Conservation (phyloP, 2,113 vertebrate genomes). For the Oryctolagus cuniculus region DNA sequence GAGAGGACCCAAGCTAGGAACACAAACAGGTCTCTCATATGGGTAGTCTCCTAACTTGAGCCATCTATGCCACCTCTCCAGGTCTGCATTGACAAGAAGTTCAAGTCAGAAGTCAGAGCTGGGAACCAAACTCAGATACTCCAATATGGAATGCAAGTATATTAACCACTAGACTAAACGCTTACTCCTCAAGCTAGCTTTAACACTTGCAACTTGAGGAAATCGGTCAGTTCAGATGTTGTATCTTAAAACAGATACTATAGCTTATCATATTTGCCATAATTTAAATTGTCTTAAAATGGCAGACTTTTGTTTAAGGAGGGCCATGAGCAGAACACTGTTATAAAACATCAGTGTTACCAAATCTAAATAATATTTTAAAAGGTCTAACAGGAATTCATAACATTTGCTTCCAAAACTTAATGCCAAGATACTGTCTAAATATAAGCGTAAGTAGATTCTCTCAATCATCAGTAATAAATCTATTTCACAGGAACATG, state of each 20-base stretch:
- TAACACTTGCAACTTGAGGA: slow-evolving; percentile 22
- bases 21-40: no score
- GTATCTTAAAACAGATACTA: background rate
- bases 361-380: slow-evolving; percentile 1
- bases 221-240: background rate
- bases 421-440: background rate
- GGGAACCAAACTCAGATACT: no score
- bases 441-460: background rate
- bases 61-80: no score
- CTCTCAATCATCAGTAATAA: background rate
- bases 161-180: no score
- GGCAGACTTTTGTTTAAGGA: background rate
- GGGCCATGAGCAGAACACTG: background rate
- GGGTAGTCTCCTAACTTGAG: no score
- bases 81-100: no score
- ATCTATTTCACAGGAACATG: background rate
- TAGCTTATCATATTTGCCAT: background rate
- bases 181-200: background rate
- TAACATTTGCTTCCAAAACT: slow-evolving; percentile 14
- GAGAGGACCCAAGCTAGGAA: no score
- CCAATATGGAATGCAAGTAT: no score
- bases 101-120: no score
- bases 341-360: background rate
- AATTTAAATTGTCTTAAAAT: background rate
- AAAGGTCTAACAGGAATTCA: background rate